Percentiles rank a stretch among this genome's conserved stretches.
Conservation (phyloP, 1,140 invertebrate species). For the Drosophila santomea region DNA sequence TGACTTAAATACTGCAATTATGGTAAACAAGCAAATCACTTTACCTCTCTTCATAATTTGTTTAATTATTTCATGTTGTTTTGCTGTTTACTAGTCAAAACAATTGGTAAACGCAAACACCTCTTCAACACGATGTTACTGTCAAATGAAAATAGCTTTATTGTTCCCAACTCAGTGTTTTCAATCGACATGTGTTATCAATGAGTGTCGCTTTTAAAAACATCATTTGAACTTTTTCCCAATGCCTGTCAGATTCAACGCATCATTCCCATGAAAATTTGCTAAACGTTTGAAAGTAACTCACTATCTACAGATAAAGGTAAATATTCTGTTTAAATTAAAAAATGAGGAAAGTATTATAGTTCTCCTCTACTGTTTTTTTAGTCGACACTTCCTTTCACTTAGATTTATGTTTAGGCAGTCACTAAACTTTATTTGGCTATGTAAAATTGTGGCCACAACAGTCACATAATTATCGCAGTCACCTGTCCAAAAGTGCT, state of each 20-base stretch:
- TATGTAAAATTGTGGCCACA: neutral
- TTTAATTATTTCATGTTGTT: constrained; percentile 14
- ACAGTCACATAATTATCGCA: neutral
- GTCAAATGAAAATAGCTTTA: constrained; percentile 23
- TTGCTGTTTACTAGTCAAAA: constrained; percentile 31
- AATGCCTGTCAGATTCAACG: neutral
- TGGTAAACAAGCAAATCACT: constrained; percentile 16
- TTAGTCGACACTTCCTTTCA: no score
- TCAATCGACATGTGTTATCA: constrained; percentile 14
- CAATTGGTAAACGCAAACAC: constrained; percentile 43
- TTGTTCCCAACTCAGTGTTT: neutral
- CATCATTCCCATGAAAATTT: no score
- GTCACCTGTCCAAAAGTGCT: constrained; percentile 19
- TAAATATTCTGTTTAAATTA: no score
- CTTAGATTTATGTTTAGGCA: no score
- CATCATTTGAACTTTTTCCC: neutral
- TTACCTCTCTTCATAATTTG: constrained; percentile 19
- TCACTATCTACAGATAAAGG: no score
- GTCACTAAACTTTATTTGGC: no score
- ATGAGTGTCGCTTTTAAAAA: constrained; percentile 29
- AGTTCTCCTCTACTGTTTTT: no score
- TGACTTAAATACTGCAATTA: constrained; percentile 24
- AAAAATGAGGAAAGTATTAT: no score
- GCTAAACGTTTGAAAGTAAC: no score
- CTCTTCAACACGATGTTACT: constrained; percentile 43